These are phyloP conservation scores for Leptinotarsa haldemani DNA, from an alignment of 2,888 invertebrate genomes.

Conservation along the genomic window DNA sequence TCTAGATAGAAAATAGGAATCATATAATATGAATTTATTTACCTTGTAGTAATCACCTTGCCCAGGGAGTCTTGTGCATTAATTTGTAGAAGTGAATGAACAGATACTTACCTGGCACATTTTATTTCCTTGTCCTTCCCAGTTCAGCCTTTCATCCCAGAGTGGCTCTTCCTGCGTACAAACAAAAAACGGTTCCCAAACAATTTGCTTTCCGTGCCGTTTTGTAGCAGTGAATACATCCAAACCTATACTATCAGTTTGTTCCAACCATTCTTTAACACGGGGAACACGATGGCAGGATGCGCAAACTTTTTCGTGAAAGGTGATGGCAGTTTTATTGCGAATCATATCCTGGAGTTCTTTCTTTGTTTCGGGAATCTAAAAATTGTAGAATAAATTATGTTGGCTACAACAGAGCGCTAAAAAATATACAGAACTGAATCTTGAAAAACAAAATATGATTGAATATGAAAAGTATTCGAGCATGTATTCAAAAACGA, in stretches of 20 bases:
- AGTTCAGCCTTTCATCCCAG: conserved; percentile 58
- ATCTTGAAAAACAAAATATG: no score
- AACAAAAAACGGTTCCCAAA: conserved; percentile 60
- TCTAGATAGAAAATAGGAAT: no score
- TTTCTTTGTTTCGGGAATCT: conserved; percentile 56
- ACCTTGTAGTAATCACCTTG: no score
- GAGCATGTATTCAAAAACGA: no score
- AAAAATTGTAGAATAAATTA: neutral
- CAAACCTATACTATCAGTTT: conserved; percentile 43
- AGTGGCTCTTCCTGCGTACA: conserved; percentile 58
- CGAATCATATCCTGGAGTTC: conserved; percentile 50
- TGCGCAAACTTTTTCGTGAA: conserved; percentile 53
- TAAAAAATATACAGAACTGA: no score
- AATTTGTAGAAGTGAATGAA: no score
- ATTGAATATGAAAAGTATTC: no score
- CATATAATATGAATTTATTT: no score
- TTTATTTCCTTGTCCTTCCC: conserved; percentile 60
- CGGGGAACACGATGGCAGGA: conserved; percentile 50
- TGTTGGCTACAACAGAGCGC: no score
- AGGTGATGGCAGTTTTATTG: conserved; percentile 52
- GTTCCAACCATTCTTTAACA: conserved; percentile 50
- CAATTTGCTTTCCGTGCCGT: conserved; percentile 45
- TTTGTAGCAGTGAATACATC: conserved; percentile 54
- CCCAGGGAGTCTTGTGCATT: no score
- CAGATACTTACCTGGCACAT: conserved; percentile 47